Evolutionary conservation across 2,888 invertebrate genomes (phyloP).

Genomic region (Apoderus coryli): DNA sequence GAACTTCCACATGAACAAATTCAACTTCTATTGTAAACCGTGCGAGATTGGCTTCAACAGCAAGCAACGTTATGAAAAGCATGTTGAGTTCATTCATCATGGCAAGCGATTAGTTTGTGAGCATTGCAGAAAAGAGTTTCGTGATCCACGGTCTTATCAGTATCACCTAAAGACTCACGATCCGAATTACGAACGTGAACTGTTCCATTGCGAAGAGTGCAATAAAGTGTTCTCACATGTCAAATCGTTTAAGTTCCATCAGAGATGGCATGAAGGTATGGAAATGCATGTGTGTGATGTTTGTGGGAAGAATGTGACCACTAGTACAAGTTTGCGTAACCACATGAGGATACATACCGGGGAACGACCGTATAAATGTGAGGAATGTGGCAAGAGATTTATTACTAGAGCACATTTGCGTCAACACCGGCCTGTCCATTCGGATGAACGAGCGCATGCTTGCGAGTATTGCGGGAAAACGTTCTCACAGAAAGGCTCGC

Average conservation of each 20-base stretch:
- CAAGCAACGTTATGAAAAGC: conserved; percentile 1
- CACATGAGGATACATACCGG: conserved; percentile 28
- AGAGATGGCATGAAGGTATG: conserved; percentile 2
- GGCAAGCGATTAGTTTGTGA: conserved; percentile 4
- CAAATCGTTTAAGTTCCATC: conserved; percentile 3
- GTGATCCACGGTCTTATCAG: no score
- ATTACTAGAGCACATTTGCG: conserved; percentile 15
- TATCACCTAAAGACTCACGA: conserved; percentile 15
- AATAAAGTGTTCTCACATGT: conserved; percentile 6
- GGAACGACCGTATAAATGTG: conserved; percentile 22
- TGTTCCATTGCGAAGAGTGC: conserved; percentile 11
- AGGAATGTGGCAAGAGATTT: conserved; percentile 18
- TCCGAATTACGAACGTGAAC: conserved; percentile 11
- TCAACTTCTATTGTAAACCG: conserved; percentile 5
- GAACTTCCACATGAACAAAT: conserved; percentile 11
- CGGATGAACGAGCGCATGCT: conserved; percentile 30
- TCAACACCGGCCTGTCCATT: conserved; percentile 36
- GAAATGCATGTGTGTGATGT: conserved; percentile 10
- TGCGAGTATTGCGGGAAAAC: conserved; percentile 33
- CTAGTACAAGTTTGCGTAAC: conserved; percentile 30
- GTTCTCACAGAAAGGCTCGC: conserved; percentile 36
- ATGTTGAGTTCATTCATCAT: conserved; percentile 7
- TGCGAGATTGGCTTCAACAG: conserved; percentile 8
- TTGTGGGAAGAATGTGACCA: conserved; percentile 12
- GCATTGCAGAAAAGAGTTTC: background rate